These are phyloP conservation scores for Callithrix jacchus DNA, from an alignment of 2,113 vertebrate genomes.

Conservation along the genomic window DNA sequence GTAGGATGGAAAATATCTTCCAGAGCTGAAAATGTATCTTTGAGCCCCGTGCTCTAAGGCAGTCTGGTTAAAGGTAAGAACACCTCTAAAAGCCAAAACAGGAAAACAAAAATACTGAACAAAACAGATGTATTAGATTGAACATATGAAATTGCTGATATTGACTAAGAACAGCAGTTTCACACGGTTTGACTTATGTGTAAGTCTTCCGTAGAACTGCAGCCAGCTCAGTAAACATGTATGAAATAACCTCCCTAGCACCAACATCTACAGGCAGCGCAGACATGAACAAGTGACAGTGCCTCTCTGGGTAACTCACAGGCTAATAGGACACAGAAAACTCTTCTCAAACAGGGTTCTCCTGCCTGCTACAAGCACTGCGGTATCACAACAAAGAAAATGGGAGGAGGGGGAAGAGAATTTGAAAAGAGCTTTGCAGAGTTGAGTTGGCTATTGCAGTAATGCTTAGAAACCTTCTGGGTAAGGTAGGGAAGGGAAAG, in stretches of 20 bases:
- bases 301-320: not conserved
- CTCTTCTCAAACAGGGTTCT: not conserved
- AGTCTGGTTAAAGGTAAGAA: not conserved
- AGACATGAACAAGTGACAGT: too few species aligned
- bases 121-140: not conserved
- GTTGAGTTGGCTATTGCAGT: not conserved
- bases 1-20: not conserved
- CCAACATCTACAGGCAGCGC: not conserved
- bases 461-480: not conserved
- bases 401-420: not conserved
- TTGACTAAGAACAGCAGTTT: not conserved
- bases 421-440: not conserved
- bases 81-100: not conserved
- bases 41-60: not conserved
- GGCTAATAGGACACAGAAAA: not conserved
- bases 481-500: not conserved
- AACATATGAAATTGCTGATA: not conserved
- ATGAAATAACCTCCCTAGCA: not conserved
- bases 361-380: not conserved
- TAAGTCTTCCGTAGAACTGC: not conserved
- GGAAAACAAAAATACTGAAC: not conserved
- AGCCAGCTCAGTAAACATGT: not conserved
- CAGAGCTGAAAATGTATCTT: not conserved
- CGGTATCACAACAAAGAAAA: not conserved
- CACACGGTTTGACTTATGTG: not conserved